Conservation (phyloP, 2,888 invertebrate genomes). For the Hypsopygia costalis region DNA sequence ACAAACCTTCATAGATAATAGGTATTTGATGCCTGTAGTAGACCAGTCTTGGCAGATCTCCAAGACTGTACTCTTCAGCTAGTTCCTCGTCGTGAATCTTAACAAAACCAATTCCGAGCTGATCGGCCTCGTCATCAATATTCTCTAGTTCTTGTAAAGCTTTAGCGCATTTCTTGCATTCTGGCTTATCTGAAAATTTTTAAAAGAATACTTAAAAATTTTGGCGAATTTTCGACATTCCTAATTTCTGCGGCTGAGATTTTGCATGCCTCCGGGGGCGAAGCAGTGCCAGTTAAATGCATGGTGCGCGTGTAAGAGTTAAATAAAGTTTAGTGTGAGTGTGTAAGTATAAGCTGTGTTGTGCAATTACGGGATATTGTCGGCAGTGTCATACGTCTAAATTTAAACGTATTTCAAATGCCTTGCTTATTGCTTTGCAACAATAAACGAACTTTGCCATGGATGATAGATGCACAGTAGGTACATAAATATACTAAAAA, state of each 20-base stretch:
- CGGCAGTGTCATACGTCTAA: conserved; percentile 13
- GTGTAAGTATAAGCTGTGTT: conserved; percentile 35
- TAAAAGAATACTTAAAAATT: background rate
- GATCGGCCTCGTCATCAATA: conserved; percentile 97
- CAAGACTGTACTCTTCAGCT: conserved; percentile 96
- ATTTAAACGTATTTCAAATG: conserved; percentile 17
- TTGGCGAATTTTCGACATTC: background rate
- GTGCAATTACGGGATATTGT: conserved; percentile 24
- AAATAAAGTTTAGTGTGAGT: conserved; percentile 50
- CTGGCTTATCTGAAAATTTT: conserved; percentile 89
- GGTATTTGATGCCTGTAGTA: conserved; percentile 97
- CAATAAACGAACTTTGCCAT: conserved; percentile 5
- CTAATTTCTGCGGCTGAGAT: conserved; percentile 5
- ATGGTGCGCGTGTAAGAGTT: conserved; percentile 47
- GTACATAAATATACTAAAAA: conserved; percentile 14
- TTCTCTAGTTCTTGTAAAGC: conserved; percentile 95
- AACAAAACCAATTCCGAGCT: conserved; percentile 95
- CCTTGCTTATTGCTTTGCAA: conserved; percentile 10
- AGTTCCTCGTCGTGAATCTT: conserved; percentile 95
- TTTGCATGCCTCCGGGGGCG: conserved; percentile 54
- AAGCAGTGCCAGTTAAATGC: conserved; percentile 72
- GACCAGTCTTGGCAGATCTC: conserved; percentile 91
- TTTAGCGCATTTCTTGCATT: conserved; percentile 95
- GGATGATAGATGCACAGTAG: too few relatives aligned
- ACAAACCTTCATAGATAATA: conserved; percentile 94